phyloP scores from a whole-genome alignment of 2,888 invertebrate genomes.

The Amblyjoppa fuscipennis region DNA sequence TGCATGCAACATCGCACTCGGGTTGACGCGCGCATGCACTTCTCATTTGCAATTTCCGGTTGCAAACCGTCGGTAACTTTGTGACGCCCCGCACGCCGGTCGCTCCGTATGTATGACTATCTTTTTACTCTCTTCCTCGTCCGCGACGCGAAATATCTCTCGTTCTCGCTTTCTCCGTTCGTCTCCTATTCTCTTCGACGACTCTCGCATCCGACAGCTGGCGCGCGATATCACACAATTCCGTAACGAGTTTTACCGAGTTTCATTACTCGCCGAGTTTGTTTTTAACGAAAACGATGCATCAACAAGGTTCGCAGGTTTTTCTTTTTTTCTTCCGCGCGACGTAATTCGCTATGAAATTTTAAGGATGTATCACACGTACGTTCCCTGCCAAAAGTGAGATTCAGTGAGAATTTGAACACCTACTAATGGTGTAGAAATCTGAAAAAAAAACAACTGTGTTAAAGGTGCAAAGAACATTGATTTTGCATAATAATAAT shows the following conservation, averaged over 20 bases:
- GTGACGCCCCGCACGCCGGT: conserved; percentile 40
- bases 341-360: too few relatives aligned
- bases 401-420: too few relatives aligned
- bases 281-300: too few relatives aligned
- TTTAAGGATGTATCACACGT: too few relatives aligned
- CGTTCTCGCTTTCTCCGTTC: neutral
- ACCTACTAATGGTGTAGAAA: too few relatives aligned
- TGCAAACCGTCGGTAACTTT: conserved; percentile 57
- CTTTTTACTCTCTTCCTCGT: conserved; percentile 11
- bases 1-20: conserved; percentile 34
- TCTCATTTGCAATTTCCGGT: conserved; percentile 68
- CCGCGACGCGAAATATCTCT: conserved; percentile 1
- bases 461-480: too few relatives aligned
- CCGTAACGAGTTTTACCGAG: neutral
- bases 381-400: too few relatives aligned
- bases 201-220: neutral
- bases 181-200: conserved; percentile 4
- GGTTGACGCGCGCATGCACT: conserved; percentile 56
- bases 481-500: too few relatives aligned
- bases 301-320: too few relatives aligned
- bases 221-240: neutral
- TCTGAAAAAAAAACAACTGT: too few relatives aligned
- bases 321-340: too few relatives aligned
- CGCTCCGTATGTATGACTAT: neutral
- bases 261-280: too few relatives aligned